These are phyloP conservation scores for Glyptemys insculpta DNA, from an alignment of 2,797 vertebrate species.

Conservation along the genomic window DNA sequence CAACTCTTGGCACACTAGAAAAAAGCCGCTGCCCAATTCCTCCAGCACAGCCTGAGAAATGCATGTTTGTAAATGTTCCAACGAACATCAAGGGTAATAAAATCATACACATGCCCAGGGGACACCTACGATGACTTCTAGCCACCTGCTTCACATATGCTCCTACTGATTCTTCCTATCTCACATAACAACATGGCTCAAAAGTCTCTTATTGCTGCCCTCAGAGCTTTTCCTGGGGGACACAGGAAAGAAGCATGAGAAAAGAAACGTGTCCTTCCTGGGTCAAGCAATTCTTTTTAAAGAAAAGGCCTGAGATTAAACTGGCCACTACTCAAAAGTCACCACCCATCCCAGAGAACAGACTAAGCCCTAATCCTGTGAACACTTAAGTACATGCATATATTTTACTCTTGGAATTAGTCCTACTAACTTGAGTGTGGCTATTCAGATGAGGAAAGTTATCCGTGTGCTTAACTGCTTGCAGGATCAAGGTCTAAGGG, in stretches of 20 bases:
- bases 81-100: conserved; percentile 3
- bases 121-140: background rate
- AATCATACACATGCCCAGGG: background rate
- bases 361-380: background rate
- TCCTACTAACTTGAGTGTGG: background rate
- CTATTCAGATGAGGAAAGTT: background rate
- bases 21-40: background rate
- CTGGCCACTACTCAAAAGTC: background rate
- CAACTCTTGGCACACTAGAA: conserved; percentile 10
- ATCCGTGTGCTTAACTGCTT: background rate
- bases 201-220: background rate
- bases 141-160: background rate
- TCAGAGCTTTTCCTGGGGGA: background rate
- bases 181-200: background rate
- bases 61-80: conserved; percentile 13
- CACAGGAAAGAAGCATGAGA: background rate
- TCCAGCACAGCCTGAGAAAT: background rate
- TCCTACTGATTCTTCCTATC: background rate
- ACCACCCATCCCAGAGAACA: background rate
- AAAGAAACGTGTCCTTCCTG: background rate
- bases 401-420: background rate
- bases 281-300: background rate
- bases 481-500: background rate
- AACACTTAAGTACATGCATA: background rate
- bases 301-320: background rate